Conservation (phyloP, 2,113 vertebrate species). For the Istiophorus platypterus region DNA sequence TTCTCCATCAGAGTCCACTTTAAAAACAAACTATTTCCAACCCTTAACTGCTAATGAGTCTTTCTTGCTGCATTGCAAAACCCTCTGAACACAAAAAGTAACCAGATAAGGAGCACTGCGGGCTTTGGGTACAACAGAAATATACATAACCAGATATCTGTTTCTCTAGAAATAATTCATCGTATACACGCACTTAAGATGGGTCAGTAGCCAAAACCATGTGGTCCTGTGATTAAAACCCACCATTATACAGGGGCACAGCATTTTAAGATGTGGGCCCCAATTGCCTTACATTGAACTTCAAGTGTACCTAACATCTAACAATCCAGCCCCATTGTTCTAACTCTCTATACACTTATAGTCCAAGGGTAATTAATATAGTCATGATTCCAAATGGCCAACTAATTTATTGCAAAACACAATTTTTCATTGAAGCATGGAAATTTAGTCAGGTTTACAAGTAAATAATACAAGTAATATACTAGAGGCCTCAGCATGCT, state of each 20-base stretch:
- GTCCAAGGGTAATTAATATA: background rate
- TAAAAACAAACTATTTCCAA: slow-evolving; percentile 21
- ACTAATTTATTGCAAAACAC: background rate
- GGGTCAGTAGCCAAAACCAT: background rate
- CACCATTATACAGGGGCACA: background rate
- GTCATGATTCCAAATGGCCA: background rate
- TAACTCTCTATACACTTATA: background rate
- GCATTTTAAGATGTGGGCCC: too few species aligned
- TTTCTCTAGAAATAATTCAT: background rate
- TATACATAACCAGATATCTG: background rate
- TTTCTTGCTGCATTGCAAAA: slow-evolving; percentile 16
- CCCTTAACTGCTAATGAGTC: background rate
- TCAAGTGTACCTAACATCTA: too few species aligned
- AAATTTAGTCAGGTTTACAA: background rate
- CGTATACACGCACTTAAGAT: background rate
- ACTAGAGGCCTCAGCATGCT: background rate
- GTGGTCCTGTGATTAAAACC: too few species aligned
- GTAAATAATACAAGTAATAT: background rate
- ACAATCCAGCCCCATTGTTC: background rate
- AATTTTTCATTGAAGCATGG: background rate
- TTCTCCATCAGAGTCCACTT: slow-evolving; percentile 12
- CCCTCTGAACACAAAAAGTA: background rate
- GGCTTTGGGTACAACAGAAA: background rate
- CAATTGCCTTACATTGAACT: too few species aligned
- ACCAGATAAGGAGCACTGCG: background rate